Evolutionary conservation across 1,140 invertebrate genomes (phyloP).

Genomic region (Lepidurus arcticus): DNA sequence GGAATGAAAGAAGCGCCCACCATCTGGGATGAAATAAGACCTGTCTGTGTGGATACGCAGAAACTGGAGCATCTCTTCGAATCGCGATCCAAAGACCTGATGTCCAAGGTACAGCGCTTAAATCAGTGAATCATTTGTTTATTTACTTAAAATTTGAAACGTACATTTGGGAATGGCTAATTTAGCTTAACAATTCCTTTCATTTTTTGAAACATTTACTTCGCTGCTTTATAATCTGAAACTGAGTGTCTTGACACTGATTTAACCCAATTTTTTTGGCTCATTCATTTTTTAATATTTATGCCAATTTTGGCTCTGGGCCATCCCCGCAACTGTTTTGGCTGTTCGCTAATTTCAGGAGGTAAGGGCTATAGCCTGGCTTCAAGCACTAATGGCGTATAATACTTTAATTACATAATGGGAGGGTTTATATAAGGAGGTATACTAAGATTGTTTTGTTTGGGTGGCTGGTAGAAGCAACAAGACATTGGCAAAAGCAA

Average conservation of each 20-base stretch:
- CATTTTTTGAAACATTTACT: slow-evolving; percentile 12
- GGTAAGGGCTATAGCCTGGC: slow-evolving; percentile 11
- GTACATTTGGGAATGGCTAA: slow-evolving; percentile 4
- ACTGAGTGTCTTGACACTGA: not conserved
- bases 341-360: not conserved
- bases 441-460: slow-evolving; percentile 24
- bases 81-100: slow-evolving; percentile 88
- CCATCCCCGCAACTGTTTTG: slow-evolving; percentile 9
- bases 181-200: slow-evolving; percentile 22
- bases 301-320: not conserved
- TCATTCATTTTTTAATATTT: slow-evolving; percentile 28
- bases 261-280: slow-evolving; percentile 25
- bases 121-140: not conserved
- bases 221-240: slow-evolving; percentile 22
- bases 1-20: slow-evolving; percentile 59
- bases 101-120: slow-evolving; percentile 66
- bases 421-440: not conserved
- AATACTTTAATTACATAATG: not conserved
- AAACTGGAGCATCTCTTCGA: slow-evolving; percentile 97
- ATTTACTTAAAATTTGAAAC: slow-evolving; percentile 27
- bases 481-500: slow-evolving; percentile 89
- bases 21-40: slow-evolving; percentile 90
- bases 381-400: slow-evolving; percentile 5
- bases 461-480: slow-evolving; percentile 64
- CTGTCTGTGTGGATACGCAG: slow-evolving; percentile 79